Evolutionary conservation across 2,113 vertebrate species (phyloP), one percentile per base, ranked within the genome.

Genomic region (Lanius ludovicianus): DNA sequence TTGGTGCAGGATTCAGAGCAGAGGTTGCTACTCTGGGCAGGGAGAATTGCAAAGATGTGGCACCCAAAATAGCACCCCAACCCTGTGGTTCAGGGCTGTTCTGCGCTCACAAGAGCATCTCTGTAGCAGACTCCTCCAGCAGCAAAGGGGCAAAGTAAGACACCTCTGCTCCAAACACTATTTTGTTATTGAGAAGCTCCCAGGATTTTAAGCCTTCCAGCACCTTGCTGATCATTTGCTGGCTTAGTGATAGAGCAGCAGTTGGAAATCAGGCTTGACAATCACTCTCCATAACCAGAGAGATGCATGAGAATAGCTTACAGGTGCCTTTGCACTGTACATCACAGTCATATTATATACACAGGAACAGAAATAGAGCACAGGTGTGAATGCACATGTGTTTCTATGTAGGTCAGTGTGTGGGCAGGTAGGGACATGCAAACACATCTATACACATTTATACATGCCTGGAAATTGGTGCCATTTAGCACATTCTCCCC

Each of bases 341-440:
- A 60, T 76, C 37, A 62, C 12, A 11, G 68, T 79, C 49, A 7
- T 52, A 19, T 96, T 96, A 89, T 94, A 97, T 79, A 97, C 91
- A 97, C 24, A 80, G 96, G 80, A 77, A 93, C 18, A 94, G 90
- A 96, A 97, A 91, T 28, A 73, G 55, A 93, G 44, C 55, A 83
- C 5, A 23, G 31, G 86, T 70, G 78, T 46, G n/a, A 86, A 86
- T 1, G 31, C 39, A 85, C 70, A 63, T 3, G 1, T 15, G 12
- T 64, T 84, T 87, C 81, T 68, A 20, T 3, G 37, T 1, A 74
- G 53, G 31, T 96, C 93, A 92, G 95, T 89, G 96, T 76, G 96
- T 52, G 60, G 47, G 42, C 75, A 93, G 94, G 88, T 31, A 88
- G 84, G 65, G 68, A 70, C 53, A 56, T 4, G 10, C 87, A 87